phyloP scores from a whole-genome alignment of 2,113 vertebrate species.

The Grallaria varia region DNA sequence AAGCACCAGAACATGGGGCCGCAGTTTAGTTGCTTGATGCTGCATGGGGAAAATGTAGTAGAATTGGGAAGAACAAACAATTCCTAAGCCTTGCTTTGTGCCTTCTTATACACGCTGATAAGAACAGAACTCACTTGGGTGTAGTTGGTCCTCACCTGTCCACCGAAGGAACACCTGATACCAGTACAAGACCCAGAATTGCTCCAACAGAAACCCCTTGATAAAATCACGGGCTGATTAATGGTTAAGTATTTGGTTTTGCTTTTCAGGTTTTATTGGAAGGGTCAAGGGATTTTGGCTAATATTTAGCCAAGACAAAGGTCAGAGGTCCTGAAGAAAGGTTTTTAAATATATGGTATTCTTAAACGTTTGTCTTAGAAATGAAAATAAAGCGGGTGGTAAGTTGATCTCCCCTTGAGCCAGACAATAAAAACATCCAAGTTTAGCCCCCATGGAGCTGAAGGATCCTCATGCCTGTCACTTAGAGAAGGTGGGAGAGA shows the following conservation, averaged over 20 bases:
- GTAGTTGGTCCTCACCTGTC: background rate
- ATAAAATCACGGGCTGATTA: slow-evolving; percentile 17
- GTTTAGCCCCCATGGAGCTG: background rate
- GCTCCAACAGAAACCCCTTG: background rate
- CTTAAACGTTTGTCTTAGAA: background rate
- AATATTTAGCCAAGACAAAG: slow-evolving; percentile 9
- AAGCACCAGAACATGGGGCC: background rate
- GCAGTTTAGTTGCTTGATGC: background rate
- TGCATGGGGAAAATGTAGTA: background rate
- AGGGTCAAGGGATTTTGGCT: background rate
- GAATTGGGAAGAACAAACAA: background rate
- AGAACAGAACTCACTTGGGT: background rate
- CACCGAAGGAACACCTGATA: background rate
- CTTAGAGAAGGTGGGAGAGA: background rate
- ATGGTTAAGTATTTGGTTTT: background rate
- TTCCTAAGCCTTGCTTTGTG: background rate
- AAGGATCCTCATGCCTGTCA: rapidly evolving
- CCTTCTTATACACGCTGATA: background rate
- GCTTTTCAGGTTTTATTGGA: slow-evolving; percentile 25
- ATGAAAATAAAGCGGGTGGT: background rate
- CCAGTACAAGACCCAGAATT: background rate
- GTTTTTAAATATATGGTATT: background rate
- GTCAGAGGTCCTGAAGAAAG: background rate
- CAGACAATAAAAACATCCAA: background rate
- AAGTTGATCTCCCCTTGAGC: background rate